These are phyloP conservation scores for Anseranas semipalmata DNA, from an alignment of 2,113 vertebrate genomes.

Conservation along the genomic window DNA sequence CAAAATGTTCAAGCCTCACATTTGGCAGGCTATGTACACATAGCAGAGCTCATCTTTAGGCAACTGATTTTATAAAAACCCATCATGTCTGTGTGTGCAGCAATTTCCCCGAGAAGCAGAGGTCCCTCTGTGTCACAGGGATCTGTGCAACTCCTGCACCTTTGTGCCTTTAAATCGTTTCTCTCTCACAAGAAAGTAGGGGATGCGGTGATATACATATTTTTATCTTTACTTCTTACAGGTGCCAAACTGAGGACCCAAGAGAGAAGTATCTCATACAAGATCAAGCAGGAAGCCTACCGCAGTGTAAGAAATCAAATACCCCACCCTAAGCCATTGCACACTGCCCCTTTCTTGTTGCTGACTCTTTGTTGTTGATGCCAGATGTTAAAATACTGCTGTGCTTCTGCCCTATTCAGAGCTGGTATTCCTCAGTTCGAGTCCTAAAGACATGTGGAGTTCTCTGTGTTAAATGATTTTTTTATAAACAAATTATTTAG, in stretches of 20 bases:
- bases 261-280: not conserved
- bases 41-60: not conserved
- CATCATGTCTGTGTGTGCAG: fast-evolving
- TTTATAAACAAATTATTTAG: not conserved
- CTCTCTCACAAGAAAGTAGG: not conserved
- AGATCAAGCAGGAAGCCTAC: not conserved
- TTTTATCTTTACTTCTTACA: not conserved
- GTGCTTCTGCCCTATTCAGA: not conserved
- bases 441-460: not conserved
- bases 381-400: not conserved
- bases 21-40: not conserved
- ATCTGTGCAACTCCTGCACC: not conserved
- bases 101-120: not conserved
- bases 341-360: not conserved
- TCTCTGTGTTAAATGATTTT: not conserved
- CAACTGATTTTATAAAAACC: not conserved
- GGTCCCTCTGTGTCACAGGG: not conserved
- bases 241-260: not conserved
- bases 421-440: not conserved
- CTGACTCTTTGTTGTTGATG: not conserved
- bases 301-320: not conserved
- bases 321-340: not conserved
- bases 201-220: not conserved
- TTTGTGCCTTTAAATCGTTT: not conserved
- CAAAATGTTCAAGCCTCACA: not conserved